Conservation (phyloP, 2,888 invertebrate species). For the Cosmorhoe ocellata region DNA sequence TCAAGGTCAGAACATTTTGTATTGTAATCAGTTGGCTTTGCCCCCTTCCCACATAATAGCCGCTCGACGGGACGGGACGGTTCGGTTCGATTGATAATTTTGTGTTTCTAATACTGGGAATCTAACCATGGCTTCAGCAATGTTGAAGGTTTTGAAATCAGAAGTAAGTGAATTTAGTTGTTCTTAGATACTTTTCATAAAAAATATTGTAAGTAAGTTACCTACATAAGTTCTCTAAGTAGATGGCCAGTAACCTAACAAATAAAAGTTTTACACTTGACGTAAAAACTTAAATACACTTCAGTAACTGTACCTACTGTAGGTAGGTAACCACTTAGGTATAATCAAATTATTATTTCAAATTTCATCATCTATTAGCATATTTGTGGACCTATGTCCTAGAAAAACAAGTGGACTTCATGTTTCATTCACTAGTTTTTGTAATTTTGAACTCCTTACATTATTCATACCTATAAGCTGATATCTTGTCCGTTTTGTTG, state of each 20-base stretch:
- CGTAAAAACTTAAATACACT: too few relatives aligned
- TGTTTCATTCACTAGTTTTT: constrained; percentile 58
- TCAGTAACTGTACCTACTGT: too few relatives aligned
- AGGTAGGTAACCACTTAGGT: too few relatives aligned
- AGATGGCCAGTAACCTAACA: too few relatives aligned
- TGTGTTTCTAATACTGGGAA: constrained; percentile 27
- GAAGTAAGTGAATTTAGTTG: constrained; percentile 61
- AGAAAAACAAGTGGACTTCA: constrained; percentile 43
- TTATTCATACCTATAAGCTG: constrained; percentile 53
- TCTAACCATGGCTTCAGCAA: constrained; percentile 61
- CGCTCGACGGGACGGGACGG: constrained; percentile 37
- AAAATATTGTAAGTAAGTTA: too few relatives aligned
- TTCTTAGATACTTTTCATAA: too few relatives aligned
- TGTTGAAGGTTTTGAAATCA: constrained; percentile 71
- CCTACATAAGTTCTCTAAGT: too few relatives aligned
- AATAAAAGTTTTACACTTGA: too few relatives aligned
- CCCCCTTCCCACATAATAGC: constrained; percentile 50
- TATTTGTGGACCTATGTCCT: constrained; percentile 16
- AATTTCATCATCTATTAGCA: too few relatives aligned
- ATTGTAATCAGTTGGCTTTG: constrained; percentile 72
- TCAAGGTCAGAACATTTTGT: constrained; percentile 73
- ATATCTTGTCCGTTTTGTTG: constrained; percentile 40
- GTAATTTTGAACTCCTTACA: constrained; percentile 57
- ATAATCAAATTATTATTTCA: too few relatives aligned
- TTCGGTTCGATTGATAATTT: constrained; percentile 19